phyloP scores from a whole-genome alignment of 2,797 vertebrate species.

The Macrochelys suwanniensis region DNA sequence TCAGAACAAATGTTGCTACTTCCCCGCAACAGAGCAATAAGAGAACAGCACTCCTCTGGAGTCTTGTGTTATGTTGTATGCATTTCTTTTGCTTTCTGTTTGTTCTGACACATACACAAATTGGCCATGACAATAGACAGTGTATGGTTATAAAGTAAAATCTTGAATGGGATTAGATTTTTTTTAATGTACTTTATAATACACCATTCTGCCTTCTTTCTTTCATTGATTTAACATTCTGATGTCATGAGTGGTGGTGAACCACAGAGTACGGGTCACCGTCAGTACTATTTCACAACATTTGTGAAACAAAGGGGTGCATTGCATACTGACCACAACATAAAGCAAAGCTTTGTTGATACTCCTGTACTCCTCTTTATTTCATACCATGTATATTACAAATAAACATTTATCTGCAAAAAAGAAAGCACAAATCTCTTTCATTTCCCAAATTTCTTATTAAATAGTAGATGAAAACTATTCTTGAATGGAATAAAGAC shows the following conservation, averaged over 20 bases:
- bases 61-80: neutral
- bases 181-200: neutral
- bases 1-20: neutral
- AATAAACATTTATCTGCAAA: neutral
- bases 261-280: accelerated
- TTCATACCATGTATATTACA: accelerated
- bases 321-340: accelerated
- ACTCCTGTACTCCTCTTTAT: accelerated
- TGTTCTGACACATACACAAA: too few species aligned
- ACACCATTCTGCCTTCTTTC: neutral
- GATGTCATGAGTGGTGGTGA: accelerated
- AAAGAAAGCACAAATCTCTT: neutral
- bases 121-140: neutral
- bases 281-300: accelerated
- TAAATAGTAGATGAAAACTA: accelerated
- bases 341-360: accelerated
- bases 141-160: neutral
- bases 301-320: neutral
- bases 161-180: neutral
- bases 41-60: neutral
- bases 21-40: neutral
- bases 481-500: neutral
- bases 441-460: accelerated
- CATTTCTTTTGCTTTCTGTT: neutral
- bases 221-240: neutral